These are phyloP conservation scores for Nomada fabriciana DNA, from an alignment of 2,888 invertebrate genomes.

Conservation along the genomic window DNA sequence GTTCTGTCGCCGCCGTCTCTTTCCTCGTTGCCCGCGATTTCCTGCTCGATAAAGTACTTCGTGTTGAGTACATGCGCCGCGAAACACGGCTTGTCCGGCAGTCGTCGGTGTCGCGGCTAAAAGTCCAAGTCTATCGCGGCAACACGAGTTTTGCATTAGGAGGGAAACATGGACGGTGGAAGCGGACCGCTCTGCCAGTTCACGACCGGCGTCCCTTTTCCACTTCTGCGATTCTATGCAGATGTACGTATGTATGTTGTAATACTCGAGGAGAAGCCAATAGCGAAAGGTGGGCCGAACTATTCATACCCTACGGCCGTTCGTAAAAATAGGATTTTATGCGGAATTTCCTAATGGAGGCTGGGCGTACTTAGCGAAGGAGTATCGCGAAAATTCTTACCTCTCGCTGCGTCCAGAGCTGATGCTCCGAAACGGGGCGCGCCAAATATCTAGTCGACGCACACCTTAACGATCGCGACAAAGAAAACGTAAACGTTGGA, in stretches of 20 bases:
- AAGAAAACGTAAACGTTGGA: neutral
- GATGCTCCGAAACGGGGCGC: too few species aligned
- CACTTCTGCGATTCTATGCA: constrained; percentile 37
- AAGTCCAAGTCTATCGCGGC: constrained; percentile 63
- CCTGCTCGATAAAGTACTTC: constrained; percentile 45
- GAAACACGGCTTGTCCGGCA: constrained; percentile 37
- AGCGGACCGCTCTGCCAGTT: constrained; percentile 52
- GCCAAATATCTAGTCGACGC: too few species aligned
- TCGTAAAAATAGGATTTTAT: constrained; percentile 81
- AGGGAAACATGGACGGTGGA: constrained; percentile 52
- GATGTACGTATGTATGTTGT: neutral
- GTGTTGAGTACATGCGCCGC: constrained; percentile 32
- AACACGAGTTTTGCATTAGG: constrained; percentile 77
- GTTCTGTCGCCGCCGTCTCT: constrained; percentile 37
- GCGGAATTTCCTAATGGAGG: constrained; percentile 77
- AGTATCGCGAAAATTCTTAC: too few species aligned
- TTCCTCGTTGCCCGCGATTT: constrained; percentile 53
- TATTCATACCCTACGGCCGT: constrained; percentile 66
- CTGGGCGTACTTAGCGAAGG: too few species aligned
- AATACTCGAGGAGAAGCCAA: constrained; percentile 39
- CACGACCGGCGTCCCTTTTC: constrained; percentile 34
- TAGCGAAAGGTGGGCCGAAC: constrained; percentile 44
- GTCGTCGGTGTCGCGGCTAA: constrained; percentile 22
- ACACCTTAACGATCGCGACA: too few species aligned
- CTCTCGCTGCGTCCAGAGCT: too few species aligned